These are phyloP conservation scores for Macquaria ambigua DNA, from an alignment of 2,113 vertebrate species.

Conservation along the genomic window DNA sequence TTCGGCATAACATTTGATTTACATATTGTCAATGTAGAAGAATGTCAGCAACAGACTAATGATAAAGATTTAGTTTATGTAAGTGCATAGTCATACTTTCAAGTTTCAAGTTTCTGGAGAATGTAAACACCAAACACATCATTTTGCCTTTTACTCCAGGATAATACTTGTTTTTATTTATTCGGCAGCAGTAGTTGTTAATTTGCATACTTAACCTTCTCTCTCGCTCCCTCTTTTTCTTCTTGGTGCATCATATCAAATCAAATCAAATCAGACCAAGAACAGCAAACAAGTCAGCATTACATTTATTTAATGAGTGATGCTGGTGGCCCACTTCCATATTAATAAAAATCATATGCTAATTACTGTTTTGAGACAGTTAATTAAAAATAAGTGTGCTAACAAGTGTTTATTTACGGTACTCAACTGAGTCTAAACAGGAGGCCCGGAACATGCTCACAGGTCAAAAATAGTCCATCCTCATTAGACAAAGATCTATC, in stretches of 20 bases:
- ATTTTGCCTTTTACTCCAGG: conserved; percentile 5
- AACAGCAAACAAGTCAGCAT: conserved; percentile 68
- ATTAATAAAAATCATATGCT: conserved; percentile 76
- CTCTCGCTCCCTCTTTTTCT: conserved; percentile 4
- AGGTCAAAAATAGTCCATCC: conserved; percentile 53
- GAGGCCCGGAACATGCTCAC: conserved; percentile 23
- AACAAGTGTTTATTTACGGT: conserved; percentile 70
- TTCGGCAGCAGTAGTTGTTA: not conserved
- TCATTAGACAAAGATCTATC: conserved; percentile 61
- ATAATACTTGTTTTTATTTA: conserved; percentile 48
- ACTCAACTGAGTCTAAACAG: conserved; percentile 27
- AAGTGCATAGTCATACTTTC: not conserved
- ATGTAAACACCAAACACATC: conserved; percentile 34
- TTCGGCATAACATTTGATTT: not conserved
- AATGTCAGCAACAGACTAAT: not conserved
- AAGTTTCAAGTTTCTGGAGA: conserved; percentile 6
- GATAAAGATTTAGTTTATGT: not conserved
- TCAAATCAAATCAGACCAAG: conserved; percentile 54
- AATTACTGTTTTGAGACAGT: conserved; percentile 75
- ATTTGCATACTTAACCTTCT: conserved; percentile 62
- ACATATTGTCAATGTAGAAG: not conserved
- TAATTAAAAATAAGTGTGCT: conserved; percentile 72
- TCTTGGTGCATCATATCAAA: conserved; percentile 24
- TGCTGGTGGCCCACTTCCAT: conserved; percentile 76
- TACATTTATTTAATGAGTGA: conserved; percentile 67